Evolutionary conservation across 1,140 invertebrate genomes (phyloP).

Genomic region (Aphidius ervi): DNA sequence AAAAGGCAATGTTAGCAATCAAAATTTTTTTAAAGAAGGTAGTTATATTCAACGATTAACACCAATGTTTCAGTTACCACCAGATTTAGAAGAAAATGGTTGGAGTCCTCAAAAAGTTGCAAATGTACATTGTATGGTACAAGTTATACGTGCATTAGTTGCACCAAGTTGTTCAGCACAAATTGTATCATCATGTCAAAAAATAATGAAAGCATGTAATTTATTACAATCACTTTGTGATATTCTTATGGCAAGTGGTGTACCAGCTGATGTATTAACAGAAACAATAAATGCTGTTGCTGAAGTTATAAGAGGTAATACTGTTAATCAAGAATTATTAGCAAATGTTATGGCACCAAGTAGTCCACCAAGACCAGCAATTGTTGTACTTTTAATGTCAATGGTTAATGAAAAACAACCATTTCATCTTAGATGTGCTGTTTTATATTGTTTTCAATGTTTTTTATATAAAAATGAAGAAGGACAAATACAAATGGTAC

Average conservation of each 20-base stretch:
- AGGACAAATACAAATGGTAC: slow-evolving; percentile 82
- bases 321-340: slow-evolving; percentile 89
- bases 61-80: slow-evolving; percentile 79
- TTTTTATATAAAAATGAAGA: slow-evolving; percentile 91
- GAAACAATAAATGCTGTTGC: slow-evolving; percentile 95
- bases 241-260: slow-evolving; percentile 92
- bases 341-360: slow-evolving; percentile 88
- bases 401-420: slow-evolving; percentile 99
- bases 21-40: slow-evolving; percentile 98
- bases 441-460: slow-evolving; percentile 96
- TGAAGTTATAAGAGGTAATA: slow-evolving; percentile 89
- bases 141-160: slow-evolving; percentile 85
- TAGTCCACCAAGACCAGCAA: slow-evolving; percentile 83
- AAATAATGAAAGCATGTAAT: slow-evolving; percentile 79
- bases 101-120: slow-evolving; percentile 95
- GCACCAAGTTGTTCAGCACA: slow-evolving; percentile 82
- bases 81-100: slow-evolving; percentile 67
- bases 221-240: slow-evolving; percentile 78
- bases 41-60: slow-evolving; percentile 86
- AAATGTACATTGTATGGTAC: slow-evolving; percentile 88
- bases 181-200: slow-evolving; percentile 77
- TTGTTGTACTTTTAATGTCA: slow-evolving; percentile 93
- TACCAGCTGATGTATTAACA: slow-evolving; percentile 92
- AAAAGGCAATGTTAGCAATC: slow-evolving; percentile 94
- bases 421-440: slow-evolving; percentile 85